Conservation (phyloP, 2,797 vertebrate species). For the Urophycis tenuis region DNA sequence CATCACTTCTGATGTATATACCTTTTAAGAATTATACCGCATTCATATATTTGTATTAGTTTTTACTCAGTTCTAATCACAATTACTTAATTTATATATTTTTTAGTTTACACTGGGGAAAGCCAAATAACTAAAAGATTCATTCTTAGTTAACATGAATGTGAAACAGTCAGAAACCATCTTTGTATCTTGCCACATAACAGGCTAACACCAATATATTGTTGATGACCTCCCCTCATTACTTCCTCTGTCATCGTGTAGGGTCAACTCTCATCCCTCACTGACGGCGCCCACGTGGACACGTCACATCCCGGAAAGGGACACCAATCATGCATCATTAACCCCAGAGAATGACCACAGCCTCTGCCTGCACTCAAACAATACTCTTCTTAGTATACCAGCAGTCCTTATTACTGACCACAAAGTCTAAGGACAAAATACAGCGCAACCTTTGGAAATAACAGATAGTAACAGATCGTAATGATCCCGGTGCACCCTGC, state of each 20-base stretch:
- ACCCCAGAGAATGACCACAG: slow-evolving; percentile 22
- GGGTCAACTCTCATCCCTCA: not conserved
- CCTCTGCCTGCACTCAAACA: slow-evolving; percentile 24
- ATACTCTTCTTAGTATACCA: not conserved
- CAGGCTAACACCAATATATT: not conserved
- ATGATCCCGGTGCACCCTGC: slow-evolving; percentile 44
- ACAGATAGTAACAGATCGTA: not conserved
- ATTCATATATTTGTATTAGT: not conserved
- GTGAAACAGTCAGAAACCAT: not conserved
- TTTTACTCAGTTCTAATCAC: not conserved
- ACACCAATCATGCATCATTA: slow-evolving; percentile 35
- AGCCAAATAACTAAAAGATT: not conserved
- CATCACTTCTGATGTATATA: not conserved
- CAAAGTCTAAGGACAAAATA: slow-evolving; percentile 36
- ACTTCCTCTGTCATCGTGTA: not conserved
- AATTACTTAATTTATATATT: not conserved
- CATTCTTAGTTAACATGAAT: not conserved
- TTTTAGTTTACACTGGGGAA: not conserved
- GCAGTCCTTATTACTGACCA: slow-evolving; percentile 32
- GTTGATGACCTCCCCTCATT: not conserved
- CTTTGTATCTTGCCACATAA: not conserved
- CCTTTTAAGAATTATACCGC: not conserved
- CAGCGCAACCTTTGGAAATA: slow-evolving; percentile 13
- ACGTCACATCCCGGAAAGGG: slow-evolving; percentile 5
- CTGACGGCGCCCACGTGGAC: not conserved